Conservation (phyloP, 2,113 vertebrate genomes). For the Pomatostomus ruficeps region DNA sequence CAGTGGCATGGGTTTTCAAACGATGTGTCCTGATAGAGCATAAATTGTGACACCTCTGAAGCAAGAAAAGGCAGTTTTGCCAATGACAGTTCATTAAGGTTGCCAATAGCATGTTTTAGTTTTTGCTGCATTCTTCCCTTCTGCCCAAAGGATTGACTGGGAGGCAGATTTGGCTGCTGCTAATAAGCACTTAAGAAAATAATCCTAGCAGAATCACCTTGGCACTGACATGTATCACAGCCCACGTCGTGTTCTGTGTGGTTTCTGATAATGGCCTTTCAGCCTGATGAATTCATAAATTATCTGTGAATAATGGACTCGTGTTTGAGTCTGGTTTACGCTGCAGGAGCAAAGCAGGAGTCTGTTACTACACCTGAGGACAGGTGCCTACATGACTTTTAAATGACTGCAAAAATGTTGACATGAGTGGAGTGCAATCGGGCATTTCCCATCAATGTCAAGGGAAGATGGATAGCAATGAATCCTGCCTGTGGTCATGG, state of each 20-base stretch:
- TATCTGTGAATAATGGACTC: background rate
- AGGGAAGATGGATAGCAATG: background rate
- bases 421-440: background rate
- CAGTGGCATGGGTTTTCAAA: background rate
- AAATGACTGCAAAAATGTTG: background rate
- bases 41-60: background rate
- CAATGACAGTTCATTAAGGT: background rate
- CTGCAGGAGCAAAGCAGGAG: background rate
- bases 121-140: background rate
- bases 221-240: background rate
- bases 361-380: background rate
- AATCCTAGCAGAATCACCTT: background rate
- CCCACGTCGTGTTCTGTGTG: background rate
- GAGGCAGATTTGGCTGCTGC: background rate
- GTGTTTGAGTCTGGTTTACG: background rate
- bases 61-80: background rate
- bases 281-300: background rate
- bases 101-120: background rate
- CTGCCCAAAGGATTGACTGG: background rate
- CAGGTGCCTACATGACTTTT: background rate
- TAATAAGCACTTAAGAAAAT: background rate
- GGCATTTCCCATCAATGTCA: background rate
- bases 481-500: background rate
- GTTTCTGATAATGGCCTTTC: background rate
- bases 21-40: background rate